phyloP scores from a whole-genome alignment of 2,888 invertebrate species.

The Eumacrocentrus americanus region DNA sequence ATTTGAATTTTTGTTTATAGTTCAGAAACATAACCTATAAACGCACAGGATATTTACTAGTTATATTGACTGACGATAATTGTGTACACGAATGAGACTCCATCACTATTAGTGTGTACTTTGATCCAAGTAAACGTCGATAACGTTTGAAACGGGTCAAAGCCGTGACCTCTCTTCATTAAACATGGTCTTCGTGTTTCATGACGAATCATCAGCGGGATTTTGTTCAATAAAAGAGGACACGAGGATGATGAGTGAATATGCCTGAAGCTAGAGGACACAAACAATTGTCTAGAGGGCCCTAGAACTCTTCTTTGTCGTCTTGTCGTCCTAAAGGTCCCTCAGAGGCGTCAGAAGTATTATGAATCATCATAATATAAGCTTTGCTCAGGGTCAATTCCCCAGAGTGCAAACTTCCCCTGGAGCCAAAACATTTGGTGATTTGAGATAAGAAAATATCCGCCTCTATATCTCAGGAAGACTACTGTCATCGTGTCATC shows the following conservation, averaged over 20 bases:
- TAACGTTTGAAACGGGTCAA: constrained; percentile 56
- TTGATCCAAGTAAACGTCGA: constrained; percentile 49
- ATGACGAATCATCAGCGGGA: constrained; percentile 12
- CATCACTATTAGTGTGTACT: constrained; percentile 45
- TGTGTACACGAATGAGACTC: neutral
- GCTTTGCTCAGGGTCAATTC: constrained; percentile 6
- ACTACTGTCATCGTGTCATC: neutral
- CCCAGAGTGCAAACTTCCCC: constrained; percentile 13
- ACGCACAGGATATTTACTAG: too few species aligned
- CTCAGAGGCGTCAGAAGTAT: neutral
- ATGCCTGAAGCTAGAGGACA: too few species aligned
- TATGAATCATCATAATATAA: constrained; percentile 8
- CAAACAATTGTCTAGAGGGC: constrained; percentile 15
- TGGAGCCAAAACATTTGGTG: neutral
- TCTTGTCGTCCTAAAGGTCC: neutral
- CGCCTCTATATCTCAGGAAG: neutral
- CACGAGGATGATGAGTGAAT: too few species aligned
- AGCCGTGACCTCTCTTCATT: constrained; percentile 58
- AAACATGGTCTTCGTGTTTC: constrained; percentile 11
- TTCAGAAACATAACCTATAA: too few species aligned
- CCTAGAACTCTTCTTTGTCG: too few species aligned
- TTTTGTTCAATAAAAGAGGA: too few species aligned
- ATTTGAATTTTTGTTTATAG: too few species aligned
- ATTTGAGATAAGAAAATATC: neutral
- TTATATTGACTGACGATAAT: neutral